Conservation (phyloP, 1,140 invertebrate genomes). For the Drosophila nannoptera region DNA sequence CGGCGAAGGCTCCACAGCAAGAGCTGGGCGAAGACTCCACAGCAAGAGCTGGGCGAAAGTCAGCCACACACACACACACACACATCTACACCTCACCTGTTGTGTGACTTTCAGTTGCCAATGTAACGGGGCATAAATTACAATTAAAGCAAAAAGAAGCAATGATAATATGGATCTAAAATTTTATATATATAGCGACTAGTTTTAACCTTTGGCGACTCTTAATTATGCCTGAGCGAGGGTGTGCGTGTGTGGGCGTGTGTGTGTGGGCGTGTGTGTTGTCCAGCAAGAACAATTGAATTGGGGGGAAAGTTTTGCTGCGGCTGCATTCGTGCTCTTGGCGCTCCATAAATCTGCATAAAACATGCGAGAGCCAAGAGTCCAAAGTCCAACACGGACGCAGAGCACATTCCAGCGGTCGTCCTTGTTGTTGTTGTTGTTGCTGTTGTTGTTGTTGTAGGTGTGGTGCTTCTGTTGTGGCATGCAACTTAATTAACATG, state of each 20-base stretch:
- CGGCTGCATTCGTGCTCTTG: slow-evolving; percentile 51
- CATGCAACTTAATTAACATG: slow-evolving; percentile 47
- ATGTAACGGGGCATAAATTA: slow-evolving; percentile 56
- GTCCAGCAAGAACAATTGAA: slow-evolving; percentile 38
- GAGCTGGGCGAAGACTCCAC: background rate
- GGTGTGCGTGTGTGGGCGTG: slow-evolving; percentile 1
- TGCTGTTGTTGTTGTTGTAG: slow-evolving; percentile 10
- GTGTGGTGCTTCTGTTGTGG: slow-evolving; percentile 8
- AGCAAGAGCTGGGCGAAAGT: background rate
- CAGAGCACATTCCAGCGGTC: too few species aligned
- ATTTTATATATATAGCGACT: slow-evolving; percentile 4
- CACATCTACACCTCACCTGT: slow-evolving; percentile 2
- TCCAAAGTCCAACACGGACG: slow-evolving; percentile 38
- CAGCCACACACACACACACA: background rate
- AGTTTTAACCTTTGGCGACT: slow-evolving; percentile 63
- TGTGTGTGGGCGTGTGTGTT: slow-evolving; percentile 16
- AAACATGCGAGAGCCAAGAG: slow-evolving; percentile 34
- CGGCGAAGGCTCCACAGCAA: background rate
- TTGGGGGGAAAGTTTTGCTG: slow-evolving; percentile 63
- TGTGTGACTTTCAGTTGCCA: slow-evolving; percentile 6
- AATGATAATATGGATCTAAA: slow-evolving; percentile 55
- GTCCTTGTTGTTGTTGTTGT: slow-evolving; percentile 2
- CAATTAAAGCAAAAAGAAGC: slow-evolving; percentile 64
- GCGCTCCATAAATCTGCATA: slow-evolving; percentile 68
- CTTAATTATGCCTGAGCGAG: slow-evolving; percentile 55